Evolutionary conservation across 2,113 vertebrate genomes (phyloP).

Genomic region (Austrofundulus limnaeus): DNA sequence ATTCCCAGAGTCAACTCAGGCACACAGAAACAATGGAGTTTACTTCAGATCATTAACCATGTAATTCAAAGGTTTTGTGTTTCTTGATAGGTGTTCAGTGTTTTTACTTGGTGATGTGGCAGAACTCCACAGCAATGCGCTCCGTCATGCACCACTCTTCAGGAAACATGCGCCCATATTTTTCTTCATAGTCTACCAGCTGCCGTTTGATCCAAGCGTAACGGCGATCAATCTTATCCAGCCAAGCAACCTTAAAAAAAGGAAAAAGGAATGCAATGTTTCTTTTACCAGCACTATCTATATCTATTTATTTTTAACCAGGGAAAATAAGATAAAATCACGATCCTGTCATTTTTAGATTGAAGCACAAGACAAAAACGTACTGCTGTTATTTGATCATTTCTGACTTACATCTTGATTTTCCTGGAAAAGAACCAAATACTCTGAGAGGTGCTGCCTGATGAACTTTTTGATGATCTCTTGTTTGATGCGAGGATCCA

Average conservation of each 20-base stretch:
- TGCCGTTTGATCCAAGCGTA: constrained; percentile 98
- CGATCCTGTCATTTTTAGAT: neutral
- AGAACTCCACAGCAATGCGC: constrained; percentile 96
- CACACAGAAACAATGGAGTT: constrained; percentile 19
- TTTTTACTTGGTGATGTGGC: constrained; percentile 90
- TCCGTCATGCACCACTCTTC: constrained; percentile 96
- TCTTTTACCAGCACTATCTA: neutral
- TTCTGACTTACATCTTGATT: constrained; percentile 92
- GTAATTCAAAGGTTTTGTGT: neutral
- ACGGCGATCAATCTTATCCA: constrained; percentile 94
- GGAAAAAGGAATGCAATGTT: neutral
- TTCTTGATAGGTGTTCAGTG: neutral
- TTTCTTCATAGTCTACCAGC: constrained; percentile 97
- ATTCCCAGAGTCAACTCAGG: constrained; percentile 14
- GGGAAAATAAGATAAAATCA: neutral
- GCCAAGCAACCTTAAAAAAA: constrained; percentile 90
- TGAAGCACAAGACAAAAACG: neutral
- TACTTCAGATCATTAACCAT: neutral
- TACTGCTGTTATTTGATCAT: neutral
- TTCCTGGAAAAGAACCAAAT: constrained; percentile 97
- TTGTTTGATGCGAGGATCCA: constrained; percentile 95
- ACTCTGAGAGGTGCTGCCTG: constrained; percentile 95
- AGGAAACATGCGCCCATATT: constrained; percentile 96
- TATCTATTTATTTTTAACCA: neutral
- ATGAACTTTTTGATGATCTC: constrained; percentile 99